Conservation (phyloP, 2,797 vertebrate species). For the Phoebastria nigripes region DNA sequence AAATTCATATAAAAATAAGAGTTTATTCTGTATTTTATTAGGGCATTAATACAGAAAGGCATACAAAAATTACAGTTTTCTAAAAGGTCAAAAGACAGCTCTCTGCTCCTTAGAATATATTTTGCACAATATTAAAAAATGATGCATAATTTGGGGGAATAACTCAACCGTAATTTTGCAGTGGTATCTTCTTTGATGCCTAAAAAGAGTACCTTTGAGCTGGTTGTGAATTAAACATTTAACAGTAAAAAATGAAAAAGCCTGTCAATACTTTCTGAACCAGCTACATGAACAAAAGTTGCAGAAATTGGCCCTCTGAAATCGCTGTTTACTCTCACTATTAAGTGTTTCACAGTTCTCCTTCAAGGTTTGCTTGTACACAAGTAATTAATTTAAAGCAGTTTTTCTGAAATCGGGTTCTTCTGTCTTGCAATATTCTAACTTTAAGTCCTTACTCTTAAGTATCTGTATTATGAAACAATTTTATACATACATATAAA, state of each 20-base stretch:
- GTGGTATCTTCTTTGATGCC: not conserved
- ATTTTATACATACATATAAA: not conserved
- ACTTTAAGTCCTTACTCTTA: not conserved
- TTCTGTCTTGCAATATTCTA: not conserved
- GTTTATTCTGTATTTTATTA: constrained; percentile 9
- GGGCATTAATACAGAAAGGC: constrained; percentile 17
- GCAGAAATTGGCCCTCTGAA: not conserved
- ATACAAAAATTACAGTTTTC: constrained; percentile 20
- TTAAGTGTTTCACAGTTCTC: not conserved
- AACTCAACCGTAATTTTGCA: not conserved
- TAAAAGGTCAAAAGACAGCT: constrained; percentile 44
- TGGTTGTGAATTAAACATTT: constrained; percentile 7
- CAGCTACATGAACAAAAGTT: not conserved
- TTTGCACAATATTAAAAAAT: constrained; percentile 32
- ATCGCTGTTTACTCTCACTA: not conserved
- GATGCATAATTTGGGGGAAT: not conserved
- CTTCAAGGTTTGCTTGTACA: not conserved
- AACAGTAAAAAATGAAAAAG: constrained; percentile 1
- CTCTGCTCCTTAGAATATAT: not conserved
- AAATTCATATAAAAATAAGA: not conserved
- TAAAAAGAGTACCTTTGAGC: not conserved
- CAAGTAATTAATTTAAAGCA: not conserved
- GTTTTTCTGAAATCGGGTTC: not conserved
- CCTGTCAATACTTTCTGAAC: not conserved
- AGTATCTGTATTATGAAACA: not conserved